Base-by-base conservation (phyloP, 2,113 vertebrate genomes). In the Corythaeola cristata region DNA sequence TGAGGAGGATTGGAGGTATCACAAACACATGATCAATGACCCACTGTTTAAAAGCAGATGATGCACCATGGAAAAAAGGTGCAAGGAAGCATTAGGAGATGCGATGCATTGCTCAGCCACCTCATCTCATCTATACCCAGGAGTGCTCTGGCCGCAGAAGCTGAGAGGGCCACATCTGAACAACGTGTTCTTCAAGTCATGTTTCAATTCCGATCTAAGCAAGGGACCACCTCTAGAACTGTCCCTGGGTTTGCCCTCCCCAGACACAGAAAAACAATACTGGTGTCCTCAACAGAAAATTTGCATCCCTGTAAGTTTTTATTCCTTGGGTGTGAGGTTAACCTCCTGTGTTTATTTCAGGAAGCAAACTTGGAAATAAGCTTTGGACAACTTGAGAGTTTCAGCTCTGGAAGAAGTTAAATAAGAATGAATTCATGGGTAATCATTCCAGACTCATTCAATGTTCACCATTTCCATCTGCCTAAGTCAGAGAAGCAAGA, bases 341-440 rank as follows among this genome's bases (percentile, higher is more conserved):
- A 91, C 27, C 60, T 91, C 81, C 52, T 47, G 27, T 72, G 53
- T 68, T 94, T 91, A 85, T 72, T 75, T 23, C 84, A 85, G 39
- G 68, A 92, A 85, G 52, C 30, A 87, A 82, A 92, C 37, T 39
- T 95, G 77, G 89, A 96, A 84, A 52, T 56, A 68, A 88, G 73
- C 87, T 91, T 91, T 67, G 53, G 74, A 76, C 3, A 8, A 55
- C 35, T 52, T 66, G 12, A 64, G 72, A 75, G 49, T 56, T 87
- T 88, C 85, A 66, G 63, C 60, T 79, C 74, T 91, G 93, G 78
- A 93, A 95, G 82, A 95, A 89, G 68, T 93, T 87, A 92, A 93
- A 44, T 22, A 79, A 90, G 52, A 95, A 63, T 37, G 59, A 87
- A 89, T 89, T 86, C 16, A 50, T 39, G n/a, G 18, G 15, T 62